These are phyloP conservation scores for Oxyura jamaicensis DNA, from an alignment of 2,113 vertebrate species.

Conservation along the genomic window DNA sequence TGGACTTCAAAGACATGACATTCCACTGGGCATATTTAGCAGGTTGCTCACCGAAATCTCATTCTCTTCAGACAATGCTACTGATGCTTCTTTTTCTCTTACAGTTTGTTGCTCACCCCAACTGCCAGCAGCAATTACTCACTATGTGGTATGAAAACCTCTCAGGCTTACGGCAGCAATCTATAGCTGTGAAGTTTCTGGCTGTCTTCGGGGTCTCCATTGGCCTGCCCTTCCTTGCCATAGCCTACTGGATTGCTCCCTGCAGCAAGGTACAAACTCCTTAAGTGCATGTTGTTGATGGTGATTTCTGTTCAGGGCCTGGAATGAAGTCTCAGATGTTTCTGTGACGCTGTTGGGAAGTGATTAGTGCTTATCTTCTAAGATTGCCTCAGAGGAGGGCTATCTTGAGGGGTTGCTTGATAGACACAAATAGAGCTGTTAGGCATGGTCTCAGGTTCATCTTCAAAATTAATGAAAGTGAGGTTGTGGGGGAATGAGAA, in stretches of 20 bases:
- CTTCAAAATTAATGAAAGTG: neutral
- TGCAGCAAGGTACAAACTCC: slow-evolving; percentile 91
- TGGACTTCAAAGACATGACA: accelerated
- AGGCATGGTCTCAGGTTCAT: neutral
- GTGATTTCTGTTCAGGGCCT: neutral
- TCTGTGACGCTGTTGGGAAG: neutral
- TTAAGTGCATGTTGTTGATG: neutral
- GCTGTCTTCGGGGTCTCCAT: slow-evolving; percentile 93
- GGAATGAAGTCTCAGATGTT: neutral
- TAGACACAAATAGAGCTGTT: neutral
- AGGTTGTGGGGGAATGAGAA: neutral
- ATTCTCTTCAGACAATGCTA: neutral
- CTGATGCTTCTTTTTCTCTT: neutral
- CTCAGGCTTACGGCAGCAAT: slow-evolving; percentile 93
- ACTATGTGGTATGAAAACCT: slow-evolving; percentile 99
- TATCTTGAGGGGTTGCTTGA: neutral
- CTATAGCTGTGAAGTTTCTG: slow-evolving; percentile 94
- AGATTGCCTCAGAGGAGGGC: neutral
- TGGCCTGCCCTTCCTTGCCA: slow-evolving; percentile 93
- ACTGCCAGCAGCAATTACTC: slow-evolving; percentile 96
- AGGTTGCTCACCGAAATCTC: neutral
- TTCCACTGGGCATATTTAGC: neutral
- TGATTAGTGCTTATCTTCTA: neutral
- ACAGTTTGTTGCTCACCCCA: slow-evolving; percentile 97
- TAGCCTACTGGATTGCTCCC: slow-evolving; percentile 96